These are phyloP conservation scores for human DNA, from an alignment of 2,113 vertebrate genomes.

Conservation along the genomic window GRCh38 chr13:50410001-50410500, in stretches of 20 bases:
- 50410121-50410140: constrained; percentile 14
- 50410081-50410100: constrained; percentile 63
- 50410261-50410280: constrained; percentile 57
- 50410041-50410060: constrained; percentile 75
- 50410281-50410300: neutral
- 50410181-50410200: constrained; percentile 5
- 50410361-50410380: rapidly evolving
- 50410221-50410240: constrained; percentile 61
- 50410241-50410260: constrained; percentile 52
- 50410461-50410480: neutral
- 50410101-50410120: constrained; percentile 33
- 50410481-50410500: neutral
- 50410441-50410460: neutral
- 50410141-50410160: constrained; percentile 25
- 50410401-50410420: neutral
- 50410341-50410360: neutral
- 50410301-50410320: neutral
- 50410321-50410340: neutral
- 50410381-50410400: neutral
- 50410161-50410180: neutral
- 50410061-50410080: constrained; percentile 56
- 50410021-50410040: constrained; percentile 67
- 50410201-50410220: constrained; percentile 42
- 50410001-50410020: constrained; percentile 67
- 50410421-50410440: neutral